phyloP scores from a whole-genome alignment of 2,797 vertebrate species.

The Anas bernieri region DNA sequence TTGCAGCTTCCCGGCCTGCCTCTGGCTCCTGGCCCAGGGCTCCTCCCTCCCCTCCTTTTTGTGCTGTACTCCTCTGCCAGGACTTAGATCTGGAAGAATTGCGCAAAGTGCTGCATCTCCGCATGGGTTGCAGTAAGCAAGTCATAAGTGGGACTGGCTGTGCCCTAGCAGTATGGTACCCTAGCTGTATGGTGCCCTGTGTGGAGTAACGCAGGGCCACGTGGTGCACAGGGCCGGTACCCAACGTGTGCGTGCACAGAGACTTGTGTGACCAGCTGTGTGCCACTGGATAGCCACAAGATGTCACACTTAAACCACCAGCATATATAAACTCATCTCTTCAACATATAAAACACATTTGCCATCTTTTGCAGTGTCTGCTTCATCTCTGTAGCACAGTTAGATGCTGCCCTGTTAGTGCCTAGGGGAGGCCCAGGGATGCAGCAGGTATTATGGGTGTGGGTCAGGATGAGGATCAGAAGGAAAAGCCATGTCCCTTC shows the following conservation, averaged over 20 bases:
- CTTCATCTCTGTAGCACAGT: accelerated
- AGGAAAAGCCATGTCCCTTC: neutral
- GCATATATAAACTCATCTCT: accelerated
- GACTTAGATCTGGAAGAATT: neutral
- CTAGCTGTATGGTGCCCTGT: neutral
- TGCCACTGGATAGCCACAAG: neutral
- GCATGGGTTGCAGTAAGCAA: neutral
- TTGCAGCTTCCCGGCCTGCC: neutral
- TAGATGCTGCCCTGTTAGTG: neutral
- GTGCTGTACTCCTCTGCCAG: neutral
- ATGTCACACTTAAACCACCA: neutral
- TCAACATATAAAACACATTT: neutral
- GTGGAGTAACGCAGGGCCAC: neutral
- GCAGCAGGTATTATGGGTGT: neutral
- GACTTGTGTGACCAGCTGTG: neutral
- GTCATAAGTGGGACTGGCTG: accelerated
- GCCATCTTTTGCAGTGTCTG: accelerated
- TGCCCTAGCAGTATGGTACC: neutral
- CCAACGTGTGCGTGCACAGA: neutral
- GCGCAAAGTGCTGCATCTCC: neutral
- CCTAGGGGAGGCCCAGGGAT: neutral
- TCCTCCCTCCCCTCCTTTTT: neutral
- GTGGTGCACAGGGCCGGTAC: accelerated
- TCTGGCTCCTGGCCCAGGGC: accelerated
- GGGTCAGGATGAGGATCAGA: neutral